Evolutionary conservation across 2,797 vertebrate species (phyloP).

Genomic region (Rhabdomys pumilio): DNA sequence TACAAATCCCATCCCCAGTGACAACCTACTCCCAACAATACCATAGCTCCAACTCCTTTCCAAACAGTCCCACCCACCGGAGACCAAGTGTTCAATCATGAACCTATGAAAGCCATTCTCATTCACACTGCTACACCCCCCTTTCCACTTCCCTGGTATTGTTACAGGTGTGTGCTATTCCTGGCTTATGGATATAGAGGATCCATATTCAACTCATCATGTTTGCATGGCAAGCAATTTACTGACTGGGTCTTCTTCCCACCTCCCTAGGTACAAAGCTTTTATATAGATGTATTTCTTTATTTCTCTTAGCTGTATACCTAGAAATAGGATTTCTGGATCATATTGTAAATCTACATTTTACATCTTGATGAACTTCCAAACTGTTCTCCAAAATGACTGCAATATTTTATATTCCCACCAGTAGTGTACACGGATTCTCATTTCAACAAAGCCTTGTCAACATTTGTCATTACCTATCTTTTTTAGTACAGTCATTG

Average conservation of each 20-base stretch:
- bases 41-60: background rate
- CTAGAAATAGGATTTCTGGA: conserved; percentile 5
- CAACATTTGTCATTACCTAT: conserved; percentile 34
- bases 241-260: background rate
- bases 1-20: background rate
- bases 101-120: background rate
- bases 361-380: conserved; percentile 24
- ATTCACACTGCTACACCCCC: background rate
- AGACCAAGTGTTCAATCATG: background rate
- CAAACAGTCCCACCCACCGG: background rate
- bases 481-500: conserved; percentile 16
- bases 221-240: background rate
- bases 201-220: background rate
- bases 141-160: background rate
- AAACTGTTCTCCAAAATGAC: conserved; percentile 21
- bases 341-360: background rate
- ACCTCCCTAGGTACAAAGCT: background rate
- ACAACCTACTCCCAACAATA: background rate
- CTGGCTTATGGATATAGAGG: background rate
- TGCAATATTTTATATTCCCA: conserved; percentile 12
- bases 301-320: conserved; percentile 3
- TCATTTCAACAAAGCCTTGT: background rate
- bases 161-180: background rate
- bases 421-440: background rate
- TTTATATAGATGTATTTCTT: conserved; percentile 30